Base-by-base conservation (phyloP, 2,888 invertebrate species). In the Acanthosepion esculentum region DNA sequence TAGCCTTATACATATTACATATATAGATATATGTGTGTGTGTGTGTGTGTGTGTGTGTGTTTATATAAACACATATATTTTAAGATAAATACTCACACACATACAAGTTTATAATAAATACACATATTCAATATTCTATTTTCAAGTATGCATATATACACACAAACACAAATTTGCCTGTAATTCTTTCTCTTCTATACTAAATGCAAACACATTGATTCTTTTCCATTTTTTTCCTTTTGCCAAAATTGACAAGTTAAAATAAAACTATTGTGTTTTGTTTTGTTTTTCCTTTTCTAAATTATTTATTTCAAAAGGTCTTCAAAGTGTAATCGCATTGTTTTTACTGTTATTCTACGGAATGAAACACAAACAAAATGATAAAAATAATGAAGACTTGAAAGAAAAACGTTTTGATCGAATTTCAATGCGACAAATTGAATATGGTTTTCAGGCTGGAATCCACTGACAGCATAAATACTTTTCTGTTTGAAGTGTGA, bases 391-490 rank as follows among this genome's bases (percentile, higher is more conserved):
- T 5, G 5, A 78, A 78, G 18, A 78, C n/a, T n/a, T 33, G n/a
- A 78, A 78, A 78, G 78, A 33, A 78, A 78, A 78, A n/a, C 78
- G 33, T 78, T 78, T 78, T 78, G 78, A 78, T 78, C n/a, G 78
- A 78, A 78, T 78, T 78, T 78, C 78, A 78, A 78, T 78, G 78
- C 78, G 78, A 78, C 78, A 78, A 78, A 78, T 78, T 78, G 78
- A 78, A 78, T 78, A n/a, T 78, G n/a, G 78, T 78, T 78, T 78
- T 78, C 78, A 12, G 78, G n/a, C 78, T 78, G 33, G 78, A 78
- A 78, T 78, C 18, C 78, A 78, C 78, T n/a, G 78, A 33, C 78
- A 78, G n/a, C 78, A 33, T 78, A 78, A 33, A 78, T 78, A 12
- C 78, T 78, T 78, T 78, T 78, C 78, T 33, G n/a, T 78, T 78